Conservation (phyloP, 2,888 invertebrate species). For the Aphidius colemani region DNA sequence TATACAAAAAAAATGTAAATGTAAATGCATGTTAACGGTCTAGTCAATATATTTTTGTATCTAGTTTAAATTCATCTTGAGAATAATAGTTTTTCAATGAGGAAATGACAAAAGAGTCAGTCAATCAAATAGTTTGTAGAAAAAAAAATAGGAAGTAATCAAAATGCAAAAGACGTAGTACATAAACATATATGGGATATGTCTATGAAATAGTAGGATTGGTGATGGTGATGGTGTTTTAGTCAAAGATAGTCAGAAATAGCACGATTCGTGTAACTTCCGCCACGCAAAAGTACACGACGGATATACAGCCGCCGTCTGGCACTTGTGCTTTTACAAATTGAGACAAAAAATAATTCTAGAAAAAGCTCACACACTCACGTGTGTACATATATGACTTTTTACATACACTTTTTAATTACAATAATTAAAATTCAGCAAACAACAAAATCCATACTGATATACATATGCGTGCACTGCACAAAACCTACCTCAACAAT, state of each 20-base stretch:
- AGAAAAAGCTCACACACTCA: background rate
- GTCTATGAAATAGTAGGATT: no score
- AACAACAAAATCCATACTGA: no score
- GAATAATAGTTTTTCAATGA: no score
- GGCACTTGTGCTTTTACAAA: background rate
- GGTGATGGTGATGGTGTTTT: no score
- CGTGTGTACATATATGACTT: background rate
- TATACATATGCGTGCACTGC: background rate
- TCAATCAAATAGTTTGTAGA: background rate
- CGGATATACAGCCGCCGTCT: conserved; percentile 25
- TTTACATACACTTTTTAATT: conserved; percentile 28
- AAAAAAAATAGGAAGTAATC: conserved; percentile 15
- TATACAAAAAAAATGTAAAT: no score
- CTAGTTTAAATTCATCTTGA: no score
- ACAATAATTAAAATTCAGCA: conserved; percentile 32
- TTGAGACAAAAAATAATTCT: background rate
- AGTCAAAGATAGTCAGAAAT: conserved; percentile 35
- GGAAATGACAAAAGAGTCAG: conserved; percentile 4
- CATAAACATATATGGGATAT: no score
- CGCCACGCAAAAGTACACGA: conserved; percentile 22
- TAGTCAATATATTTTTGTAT: no score
- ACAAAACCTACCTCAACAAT: no score
- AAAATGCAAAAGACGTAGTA: conserved; percentile 20
- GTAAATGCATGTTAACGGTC: no score
- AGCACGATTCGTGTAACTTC: conserved; percentile 27